Base-by-base conservation (phyloP, 2,797 vertebrate genomes). In the Brachyrhaphis roseni region DNA sequence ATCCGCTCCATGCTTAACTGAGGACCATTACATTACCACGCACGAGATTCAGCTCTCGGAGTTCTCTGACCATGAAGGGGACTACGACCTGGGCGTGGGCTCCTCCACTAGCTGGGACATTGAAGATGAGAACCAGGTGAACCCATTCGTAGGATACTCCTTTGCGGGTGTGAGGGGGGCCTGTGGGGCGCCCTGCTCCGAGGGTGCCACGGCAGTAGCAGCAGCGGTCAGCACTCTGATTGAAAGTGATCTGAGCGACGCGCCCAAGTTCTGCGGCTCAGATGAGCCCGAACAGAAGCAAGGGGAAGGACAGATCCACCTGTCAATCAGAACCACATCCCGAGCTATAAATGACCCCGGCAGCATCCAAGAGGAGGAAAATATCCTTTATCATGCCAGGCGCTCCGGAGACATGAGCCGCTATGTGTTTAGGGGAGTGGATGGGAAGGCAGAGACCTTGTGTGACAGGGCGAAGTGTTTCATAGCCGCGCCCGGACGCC, bases 21-120 rank as follows among this genome's bases (percentile, higher is more conserved):
- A 94, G 15, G 96, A 97, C 51, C 98, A 98, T 90, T 99, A 97
- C 82, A 99, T 99, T 82, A 98, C 97, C 87, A 99, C 98, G 39
- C 98, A 98, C 74, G 98, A 98, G 91, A 99, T 99, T 90, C 97
- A 98, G 90, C 96, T 99, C 55, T 96, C 95, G 1, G 98, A 99
- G 90, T 96, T 97, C 3, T 94, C 94, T 23, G 98, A 98, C 66
- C 96, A 97, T 75, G 98, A 97, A 80, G 90, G 86, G 7, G 95
- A 95, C 79, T 95, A 93, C 84, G 97, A 97, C 72, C 93, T 96
- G 31, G 96, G 95, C 0, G 92, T 92, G 82, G 97, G 95, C 45
- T 97, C 97, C 78, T 96, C 97, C 75, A 90, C 96, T 84, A 95
- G 93, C 84, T 98, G 97, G 97, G 97, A 97, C 83, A 90, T 96